Base-by-base conservation (phyloP, 2,888 invertebrate species). In the Liodrosophila aerea region DNA sequence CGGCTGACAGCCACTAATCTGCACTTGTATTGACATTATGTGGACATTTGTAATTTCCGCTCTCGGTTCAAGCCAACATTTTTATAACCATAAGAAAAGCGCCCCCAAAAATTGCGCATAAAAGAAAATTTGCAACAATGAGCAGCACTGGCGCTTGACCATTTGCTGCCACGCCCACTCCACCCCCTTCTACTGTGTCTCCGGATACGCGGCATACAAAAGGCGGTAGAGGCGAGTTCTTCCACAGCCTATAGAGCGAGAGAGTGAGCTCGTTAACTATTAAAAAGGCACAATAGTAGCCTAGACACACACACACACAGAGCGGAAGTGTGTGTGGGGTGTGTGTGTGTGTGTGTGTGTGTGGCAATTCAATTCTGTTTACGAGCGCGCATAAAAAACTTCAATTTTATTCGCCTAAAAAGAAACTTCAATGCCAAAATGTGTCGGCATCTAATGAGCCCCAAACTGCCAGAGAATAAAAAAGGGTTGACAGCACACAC, bases 341-440 rank as follows among this genome's bases (percentile, higher is more conserved):
- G n/a, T n/a, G n/a, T n/a, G n/a, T n/a, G n/a, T n/a, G n/a, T n/a
- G n/a, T n/a, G n/a, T n/a, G n/a, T n/a, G 47, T 15, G n/a, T 40
- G 16, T 15, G 63, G 76, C 80, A 85, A 87, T 87, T 85, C 77
- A 86, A 87, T 86, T 84, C 86, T 81, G 73, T 88, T 88, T 88
- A 88, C 85, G 88, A 76, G 86, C 86, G 65, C 62, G 59, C 86
- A 87, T 88, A 87, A 88, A 88, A 87, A 87, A 86, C 77, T 78
- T 76, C 71, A 78, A 71, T 87, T 88, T 88, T 88, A 88, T 87
- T 87, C 59, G 31, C 52, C n/a, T n/a, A n/a, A 56, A 44, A 60
- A 12, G 49, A 58, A 47, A 39, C 65, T 60, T 73, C 60, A 71
- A 74, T 60, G 84, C 60, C 61, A 58, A 61, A 59, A 62, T 77